Evolutionary conservation across 2,797 vertebrate genomes (phyloP), one percentile per base, ranked within the genome.

Genomic region (Gadopsis marmoratus): DNA sequence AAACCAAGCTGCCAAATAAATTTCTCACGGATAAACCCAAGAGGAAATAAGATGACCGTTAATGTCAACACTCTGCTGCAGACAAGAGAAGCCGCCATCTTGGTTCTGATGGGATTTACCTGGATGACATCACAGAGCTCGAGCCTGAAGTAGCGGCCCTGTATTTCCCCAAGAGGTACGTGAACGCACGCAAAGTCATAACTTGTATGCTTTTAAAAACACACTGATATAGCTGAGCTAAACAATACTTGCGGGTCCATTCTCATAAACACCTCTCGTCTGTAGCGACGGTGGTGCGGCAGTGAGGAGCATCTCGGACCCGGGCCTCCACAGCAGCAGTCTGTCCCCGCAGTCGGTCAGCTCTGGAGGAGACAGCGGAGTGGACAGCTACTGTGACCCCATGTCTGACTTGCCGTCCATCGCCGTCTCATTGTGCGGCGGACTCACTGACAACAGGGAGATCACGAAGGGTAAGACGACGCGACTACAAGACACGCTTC

Each of bases 141-240:
- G 97, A 99, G 58, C 98, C 98, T 7, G 97, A 98, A 85, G 96
- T 98, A 81, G 98, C 97, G 1, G 98, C 98, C 5, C 95, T 98
- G 83, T 99, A 99, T 93, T 99, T 99, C 68, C 98, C 98, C 16
- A 99, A 98, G 89, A 99, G 97, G 98, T 99, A 93, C 0, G 1
- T 53, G 1, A 4, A 29, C 17, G 19, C n/a, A 55, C 31, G 53
- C 17, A 31, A 0, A 58, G 3, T 29, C 21, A 2, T 10, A 5
- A 39, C 4, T 23, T 13, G 0, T 0, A 2, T 19, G 21, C 3
- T 7, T 26, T 7, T 4, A 21, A 51, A 50, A 4, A 23, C 6
- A 0, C 43, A 55, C 1, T 12, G 17, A 8, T n/a, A 19, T 26
- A 19, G 23, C 33, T 2, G 33, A 51, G 17, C 16, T 45, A 1